These are phyloP conservation scores for Amphilophus citrinellus DNA, from an alignment of 2,113 vertebrate species.

Conservation along the genomic window DNA sequence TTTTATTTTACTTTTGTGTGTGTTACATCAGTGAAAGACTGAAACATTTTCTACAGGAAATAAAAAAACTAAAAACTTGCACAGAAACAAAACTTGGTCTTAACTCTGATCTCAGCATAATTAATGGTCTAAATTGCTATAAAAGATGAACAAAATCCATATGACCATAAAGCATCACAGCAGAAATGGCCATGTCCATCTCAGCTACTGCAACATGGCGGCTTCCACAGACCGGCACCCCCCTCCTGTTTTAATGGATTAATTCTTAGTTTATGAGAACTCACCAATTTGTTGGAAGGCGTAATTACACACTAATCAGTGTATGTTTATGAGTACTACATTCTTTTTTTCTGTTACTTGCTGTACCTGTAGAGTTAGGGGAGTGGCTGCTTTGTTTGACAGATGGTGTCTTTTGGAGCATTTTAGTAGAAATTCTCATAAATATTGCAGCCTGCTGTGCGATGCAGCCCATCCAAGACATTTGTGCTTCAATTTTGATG, in stretches of 20 bases:
- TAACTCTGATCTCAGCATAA: background rate
- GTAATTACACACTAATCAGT: too few species aligned
- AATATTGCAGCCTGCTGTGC: background rate
- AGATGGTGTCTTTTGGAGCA: background rate
- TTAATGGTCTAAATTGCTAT: background rate
- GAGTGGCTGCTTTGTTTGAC: background rate
- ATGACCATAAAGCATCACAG: background rate
- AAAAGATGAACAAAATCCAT: background rate
- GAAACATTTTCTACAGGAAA: background rate
- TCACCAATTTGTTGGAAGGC: too few species aligned
- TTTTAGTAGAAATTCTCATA: background rate
- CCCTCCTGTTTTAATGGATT: too few species aligned
- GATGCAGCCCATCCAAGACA: background rate
- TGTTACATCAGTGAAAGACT: too few species aligned
- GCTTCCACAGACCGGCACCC: too few species aligned
- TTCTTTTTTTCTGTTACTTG: too few species aligned
- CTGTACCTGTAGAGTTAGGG: background rate
- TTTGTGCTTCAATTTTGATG: background rate
- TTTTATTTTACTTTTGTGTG: background rate
- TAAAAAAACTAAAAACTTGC: fast-evolving
- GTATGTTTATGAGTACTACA: too few species aligned
- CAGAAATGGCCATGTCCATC: too few species aligned
- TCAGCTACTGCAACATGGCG: too few species aligned
- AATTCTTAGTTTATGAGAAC: too few species aligned
- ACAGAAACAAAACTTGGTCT: background rate